Evolutionary conservation across 2,888 invertebrate genomes (phyloP).

Genomic region (Platycheirus rosarum): DNA sequence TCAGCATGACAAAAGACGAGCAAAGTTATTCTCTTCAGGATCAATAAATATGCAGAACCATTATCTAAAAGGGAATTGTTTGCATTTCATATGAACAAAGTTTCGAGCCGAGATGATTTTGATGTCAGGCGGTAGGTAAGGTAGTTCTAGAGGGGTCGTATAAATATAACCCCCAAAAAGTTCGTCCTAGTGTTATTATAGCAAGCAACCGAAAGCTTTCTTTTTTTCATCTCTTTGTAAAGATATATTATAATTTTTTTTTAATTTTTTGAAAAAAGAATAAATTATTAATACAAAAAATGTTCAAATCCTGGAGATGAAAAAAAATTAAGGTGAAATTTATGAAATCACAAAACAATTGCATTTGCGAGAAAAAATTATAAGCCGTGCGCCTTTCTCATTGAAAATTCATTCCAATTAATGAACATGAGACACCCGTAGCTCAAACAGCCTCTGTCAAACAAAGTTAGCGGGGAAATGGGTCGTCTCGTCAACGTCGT

Average conservation of each 20-base stretch:
- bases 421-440: slow-evolving; percentile 52
- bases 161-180: slow-evolving; percentile 17
- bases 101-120: slow-evolving; percentile 45
- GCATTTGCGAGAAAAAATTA: slow-evolving; percentile 52
- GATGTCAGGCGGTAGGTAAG: slow-evolving; percentile 7
- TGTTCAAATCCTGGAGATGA: neutral
- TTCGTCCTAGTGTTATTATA: slow-evolving; percentile 20
- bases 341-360: slow-evolving; percentile 60
- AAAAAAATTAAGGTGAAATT: slow-evolving; percentile 16
- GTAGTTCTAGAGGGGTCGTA: neutral
- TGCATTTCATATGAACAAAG: slow-evolving; percentile 72
- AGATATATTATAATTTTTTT: slow-evolving; percentile 8
- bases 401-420: slow-evolving; percentile 63
- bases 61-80: slow-evolving; percentile 71
- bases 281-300: slow-evolving; percentile 52
- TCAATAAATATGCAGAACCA: slow-evolving; percentile 70
- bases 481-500: neutral
- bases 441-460: slow-evolving; percentile 24
- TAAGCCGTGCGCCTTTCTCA: slow-evolving; percentile 22
- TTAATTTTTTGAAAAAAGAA: slow-evolving; percentile 23
- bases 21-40: slow-evolving; percentile 65
- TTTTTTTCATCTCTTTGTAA: slow-evolving; percentile 2
- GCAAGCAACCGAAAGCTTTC: slow-evolving; percentile 40
- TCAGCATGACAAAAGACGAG: neutral
- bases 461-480: slow-evolving; percentile 3